Percentiles rank a stretch among this genome's conserved stretches.
Conservation (phyloP, 2,113 vertebrate species). For the Alethe diademata region DNA sequence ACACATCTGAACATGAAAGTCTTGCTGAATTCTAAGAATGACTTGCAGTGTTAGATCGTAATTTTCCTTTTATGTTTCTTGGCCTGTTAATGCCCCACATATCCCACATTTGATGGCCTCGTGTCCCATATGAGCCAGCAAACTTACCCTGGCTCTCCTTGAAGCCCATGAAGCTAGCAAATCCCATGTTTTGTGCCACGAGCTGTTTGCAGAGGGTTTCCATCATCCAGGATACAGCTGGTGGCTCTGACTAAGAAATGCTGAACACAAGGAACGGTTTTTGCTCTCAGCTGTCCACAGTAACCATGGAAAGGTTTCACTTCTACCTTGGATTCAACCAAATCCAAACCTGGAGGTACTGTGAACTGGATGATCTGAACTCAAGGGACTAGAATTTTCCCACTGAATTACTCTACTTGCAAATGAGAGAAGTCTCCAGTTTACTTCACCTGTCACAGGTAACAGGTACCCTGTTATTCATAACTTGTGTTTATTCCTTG, state of each 20-base stretch:
- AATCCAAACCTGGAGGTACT: not conserved
- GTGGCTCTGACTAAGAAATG: not conserved
- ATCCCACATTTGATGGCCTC: not conserved
- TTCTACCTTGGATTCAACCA: not conserved
- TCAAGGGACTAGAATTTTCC: not conserved
- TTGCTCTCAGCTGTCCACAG: not conserved
- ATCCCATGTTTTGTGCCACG: rapidly evolving
- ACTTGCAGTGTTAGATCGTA: not conserved
- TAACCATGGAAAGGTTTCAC: not conserved
- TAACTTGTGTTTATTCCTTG: not conserved
- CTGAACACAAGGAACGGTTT: rapidly evolving
- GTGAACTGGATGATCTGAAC: not conserved
- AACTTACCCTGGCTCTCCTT: not conserved
- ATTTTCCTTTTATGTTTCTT: not conserved
- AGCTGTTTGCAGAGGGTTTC: not conserved
- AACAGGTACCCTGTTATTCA: not conserved
- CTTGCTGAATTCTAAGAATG: not conserved
- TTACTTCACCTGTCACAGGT: not conserved
- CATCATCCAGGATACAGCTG: not conserved
- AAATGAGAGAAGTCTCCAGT: not conserved
- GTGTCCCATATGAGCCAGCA: not conserved
- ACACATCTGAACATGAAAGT: not conserved
- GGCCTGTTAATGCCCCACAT: not conserved
- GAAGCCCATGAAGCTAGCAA: not conserved
- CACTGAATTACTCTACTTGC: not conserved